These are phyloP conservation scores for Anticlea derivata DNA, from an alignment of 2,888 invertebrate species.

Conservation along the genomic window DNA sequence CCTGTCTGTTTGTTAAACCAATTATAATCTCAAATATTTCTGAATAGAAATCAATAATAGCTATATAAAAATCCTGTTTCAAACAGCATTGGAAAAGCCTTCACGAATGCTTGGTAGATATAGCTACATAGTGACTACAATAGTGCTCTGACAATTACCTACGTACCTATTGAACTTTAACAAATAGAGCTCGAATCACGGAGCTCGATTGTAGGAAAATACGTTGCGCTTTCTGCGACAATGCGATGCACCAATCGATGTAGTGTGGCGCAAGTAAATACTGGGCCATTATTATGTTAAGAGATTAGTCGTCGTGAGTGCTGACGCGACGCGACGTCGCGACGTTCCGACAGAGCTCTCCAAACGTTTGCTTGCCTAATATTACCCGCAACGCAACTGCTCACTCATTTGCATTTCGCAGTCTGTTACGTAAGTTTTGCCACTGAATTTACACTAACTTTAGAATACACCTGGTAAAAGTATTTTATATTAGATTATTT, in stretches of 20 bases:
- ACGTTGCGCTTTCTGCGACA: slow-evolving; percentile 33
- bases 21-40: too few species aligned
- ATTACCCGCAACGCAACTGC: slow-evolving; percentile 50
- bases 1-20: slow-evolving; percentile 37
- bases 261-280: slow-evolving; percentile 37
- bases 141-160: slow-evolving; percentile 11
- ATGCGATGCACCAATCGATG: slow-evolving; percentile 30
- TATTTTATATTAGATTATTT: too few species aligned
- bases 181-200: slow-evolving; percentile 27
- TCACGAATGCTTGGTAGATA: neutral
- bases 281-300: slow-evolving; percentile 54
- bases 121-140: slow-evolving; percentile 15
- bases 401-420: slow-evolving; percentile 65
- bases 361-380: slow-evolving; percentile 57
- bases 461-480: slow-evolving; percentile 30
- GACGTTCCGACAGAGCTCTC: slow-evolving; percentile 37
- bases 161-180: slow-evolving; percentile 28
- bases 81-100: neutral
- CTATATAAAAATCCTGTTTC: neutral
- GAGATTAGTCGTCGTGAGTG: slow-evolving; percentile 54
- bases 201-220: slow-evolving; percentile 29
- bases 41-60: too few species aligned
- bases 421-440: slow-evolving; percentile 52
- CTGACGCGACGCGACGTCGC: slow-evolving; percentile 31
- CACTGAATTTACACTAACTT: slow-evolving; percentile 44